Base-by-base conservation (phyloP, 2,797 vertebrate genomes). In the Sebastes trivittatus region DNA sequence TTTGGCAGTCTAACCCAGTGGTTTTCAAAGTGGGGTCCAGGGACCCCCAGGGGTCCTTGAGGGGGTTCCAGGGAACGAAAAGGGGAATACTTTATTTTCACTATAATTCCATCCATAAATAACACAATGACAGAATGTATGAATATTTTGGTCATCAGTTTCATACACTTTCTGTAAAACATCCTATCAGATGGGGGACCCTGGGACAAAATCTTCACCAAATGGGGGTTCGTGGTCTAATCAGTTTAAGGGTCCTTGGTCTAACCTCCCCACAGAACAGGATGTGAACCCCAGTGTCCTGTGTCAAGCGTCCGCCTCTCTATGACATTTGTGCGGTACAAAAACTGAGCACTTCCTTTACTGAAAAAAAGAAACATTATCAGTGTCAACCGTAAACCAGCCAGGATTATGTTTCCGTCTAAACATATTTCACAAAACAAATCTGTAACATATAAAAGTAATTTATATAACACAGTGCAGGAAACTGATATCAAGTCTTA, bases 401-500 rank as follows among this genome's bases (percentile, higher is more conserved):
- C 9, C 71, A 25, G 29, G 83, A 74, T 73, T 42, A 68, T 46
- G 27, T 49, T 77, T 76, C n/a, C 36, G 16, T 64, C 49, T 14
- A 72, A 79, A 49, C 14, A 63, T 42, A 54, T 54, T 52, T 38
- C 2, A 30, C 42, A 64, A 67, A 77, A 70, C 11, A 80, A 70
- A 72, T 62, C 23, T 22, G 66, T 30, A 54, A 11, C 32, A 68
- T 29, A 65, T 42, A 46, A 60, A 75, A 23, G 11, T 59, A 49
- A 78, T 79, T 78, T 75, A 77, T 42, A 72, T 25, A 18, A 81
- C 27, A 76, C 46, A 49, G 1, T 30, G 8, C 38, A 75, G 20
- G 18, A 73, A 75, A 82, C 49, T 59, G 8, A 66, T 63, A 58
- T 81, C 10, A 86, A 75, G 8, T 56, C 2, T 66, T 60, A 9